Conservation (phyloP, 2,888 invertebrate species). For the Trisateles emortualis region DNA sequence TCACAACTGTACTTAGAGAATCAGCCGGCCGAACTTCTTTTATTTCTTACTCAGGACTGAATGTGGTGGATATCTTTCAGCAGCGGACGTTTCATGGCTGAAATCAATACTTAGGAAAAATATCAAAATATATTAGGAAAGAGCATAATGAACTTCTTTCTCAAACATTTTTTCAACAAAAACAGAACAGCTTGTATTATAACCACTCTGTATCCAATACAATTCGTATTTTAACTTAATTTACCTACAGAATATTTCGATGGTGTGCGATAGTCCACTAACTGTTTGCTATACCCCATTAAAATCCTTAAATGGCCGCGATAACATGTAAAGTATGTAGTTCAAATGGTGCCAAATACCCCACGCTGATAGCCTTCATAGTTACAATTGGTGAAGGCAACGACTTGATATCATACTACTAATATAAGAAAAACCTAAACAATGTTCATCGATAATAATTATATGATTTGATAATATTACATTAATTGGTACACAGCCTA, state of each 20-base stretch:
- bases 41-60: no score
- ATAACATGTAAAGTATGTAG: slow-evolving; percentile 37
- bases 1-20: no score
- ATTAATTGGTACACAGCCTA: no score
- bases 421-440: neutral
- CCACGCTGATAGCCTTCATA: slow-evolving; percentile 35
- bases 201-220: neutral
- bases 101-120: no score
- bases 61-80: no score
- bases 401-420: slow-evolving; percentile 8
- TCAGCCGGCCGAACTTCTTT: no score
- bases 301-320: slow-evolving; percentile 43
- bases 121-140: no score
- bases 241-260: slow-evolving; percentile 15
- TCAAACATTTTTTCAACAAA: neutral
- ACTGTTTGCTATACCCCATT: slow-evolving; percentile 46
- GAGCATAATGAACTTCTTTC: no score
- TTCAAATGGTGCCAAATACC: slow-evolving; percentile 40
- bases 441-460: no score
- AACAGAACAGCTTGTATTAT: neutral
- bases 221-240: slow-evolving; percentile 6
- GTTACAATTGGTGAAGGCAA: slow-evolving; percentile 39
- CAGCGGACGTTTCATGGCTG: no score
- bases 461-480: no score
- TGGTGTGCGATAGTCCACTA: slow-evolving; percentile 45